Evolutionary conservation across 1,140 invertebrate species (phyloP).

Genomic region (Micrasema longulum): DNA sequence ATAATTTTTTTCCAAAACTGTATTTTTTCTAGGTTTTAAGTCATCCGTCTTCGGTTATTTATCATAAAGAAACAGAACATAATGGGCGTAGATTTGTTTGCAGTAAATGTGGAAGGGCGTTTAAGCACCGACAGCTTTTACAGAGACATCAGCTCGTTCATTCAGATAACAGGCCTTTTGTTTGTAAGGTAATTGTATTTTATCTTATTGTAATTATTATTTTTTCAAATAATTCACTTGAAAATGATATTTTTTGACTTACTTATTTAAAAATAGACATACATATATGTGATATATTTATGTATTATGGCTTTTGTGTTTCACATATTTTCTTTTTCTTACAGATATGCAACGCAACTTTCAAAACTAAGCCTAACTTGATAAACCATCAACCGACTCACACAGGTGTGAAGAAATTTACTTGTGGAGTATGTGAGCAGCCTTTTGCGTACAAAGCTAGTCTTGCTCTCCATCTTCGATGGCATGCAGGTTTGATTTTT

Average conservation of each 20-base stretch:
- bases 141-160: constrained; percentile 79
- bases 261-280: too few relatives aligned
- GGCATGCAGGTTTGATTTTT: constrained; percentile 71
- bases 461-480: constrained; percentile 74
- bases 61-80: constrained; percentile 79
- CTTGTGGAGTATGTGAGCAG: constrained; percentile 82
- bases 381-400: constrained; percentile 77
- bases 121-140: constrained; percentile 78
- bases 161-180: constrained; percentile 72
- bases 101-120: constrained; percentile 76
- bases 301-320: too few relatives aligned
- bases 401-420: constrained; percentile 78
- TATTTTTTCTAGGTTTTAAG: constrained; percentile 60
- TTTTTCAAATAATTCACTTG: too few relatives aligned
- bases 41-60: constrained; percentile 73
- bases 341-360: constrained; percentile 71
- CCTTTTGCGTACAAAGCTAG: constrained; percentile 80
- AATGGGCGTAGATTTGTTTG: constrained; percentile 75
- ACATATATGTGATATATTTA: too few relatives aligned
- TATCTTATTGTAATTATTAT: too few relatives aligned
- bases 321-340: too few relatives aligned
- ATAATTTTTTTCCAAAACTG: too few relatives aligned
- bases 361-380: constrained; percentile 79
- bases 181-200: constrained; percentile 64
- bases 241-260: too few relatives aligned